Conservation (phyloP, 2,888 invertebrate genomes). For the Ametastegia equiseti region DNA sequence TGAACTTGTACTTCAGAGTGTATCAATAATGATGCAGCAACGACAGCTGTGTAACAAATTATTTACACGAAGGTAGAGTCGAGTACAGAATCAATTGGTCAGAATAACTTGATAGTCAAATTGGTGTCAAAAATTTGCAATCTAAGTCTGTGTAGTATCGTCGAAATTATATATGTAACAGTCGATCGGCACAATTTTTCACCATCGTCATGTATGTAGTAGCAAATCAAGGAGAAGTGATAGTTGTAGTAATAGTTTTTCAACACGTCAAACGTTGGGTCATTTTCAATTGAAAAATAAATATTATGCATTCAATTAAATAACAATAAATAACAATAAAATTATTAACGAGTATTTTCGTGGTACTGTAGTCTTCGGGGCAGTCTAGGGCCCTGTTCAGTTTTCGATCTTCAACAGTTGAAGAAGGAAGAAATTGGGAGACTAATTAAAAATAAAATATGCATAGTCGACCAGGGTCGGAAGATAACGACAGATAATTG, state of each 20-base stretch:
- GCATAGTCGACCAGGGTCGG: neutral
- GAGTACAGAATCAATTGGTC: constrained; percentile 16
- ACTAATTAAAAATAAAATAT: neutral
- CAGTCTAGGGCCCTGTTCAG: neutral
- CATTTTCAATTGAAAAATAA: constrained; percentile 24
- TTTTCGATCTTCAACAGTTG: constrained; percentile 7
- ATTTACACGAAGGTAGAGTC: constrained; percentile 27
- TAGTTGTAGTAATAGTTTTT: constrained; percentile 1
- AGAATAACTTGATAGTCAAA: neutral
- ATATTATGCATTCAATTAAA: constrained; percentile 38
- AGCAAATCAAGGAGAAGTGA: neutral
- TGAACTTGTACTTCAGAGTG: neutral
- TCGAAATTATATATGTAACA: neutral
- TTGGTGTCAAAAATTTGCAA: constrained; percentile 7
- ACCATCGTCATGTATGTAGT: neutral
- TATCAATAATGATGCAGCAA: neutral
- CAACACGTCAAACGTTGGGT: constrained; percentile 1
- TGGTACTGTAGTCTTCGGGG: constrained; percentile 21
- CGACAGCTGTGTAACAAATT: neutral
- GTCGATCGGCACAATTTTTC: neutral
- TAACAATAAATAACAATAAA: constrained; percentile 45
- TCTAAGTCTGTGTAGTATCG: constrained; percentile 5
- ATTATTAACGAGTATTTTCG: constrained; percentile 39
- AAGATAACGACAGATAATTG: neutral
- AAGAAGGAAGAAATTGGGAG: neutral